Evolutionary conservation across 2,888 invertebrate species (phyloP), one percentile per base, ranked within the genome.

Genomic region (Phyllotreta cruciferae): DNA sequence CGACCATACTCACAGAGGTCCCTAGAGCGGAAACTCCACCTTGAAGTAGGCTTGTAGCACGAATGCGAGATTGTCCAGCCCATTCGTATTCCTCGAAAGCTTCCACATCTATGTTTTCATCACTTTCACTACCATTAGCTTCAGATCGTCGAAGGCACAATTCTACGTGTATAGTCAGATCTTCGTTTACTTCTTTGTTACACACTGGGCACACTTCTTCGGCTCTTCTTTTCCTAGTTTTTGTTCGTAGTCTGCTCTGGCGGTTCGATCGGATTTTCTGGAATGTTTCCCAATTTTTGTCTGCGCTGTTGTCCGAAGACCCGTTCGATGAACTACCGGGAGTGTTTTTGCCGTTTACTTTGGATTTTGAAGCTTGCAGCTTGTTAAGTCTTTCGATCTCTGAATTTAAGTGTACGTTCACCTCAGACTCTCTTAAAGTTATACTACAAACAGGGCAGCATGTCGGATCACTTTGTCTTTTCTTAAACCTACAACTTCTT

Each of bases 371-470:
- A 14, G 73, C 70, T 6, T 83, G 82, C 53, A 87, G 77, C 78
- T 87, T 87, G 74, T 84, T 83, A 54, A 93, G 82, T 71, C 89
- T 88, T 66, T 92, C 91, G 68, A 95, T 84, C 82, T 96, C 96
- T 66, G 91, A 84, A 52, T 87, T 82, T 69, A 93, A 87, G 81
- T 96, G 96, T 34, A 88, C 84, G 71, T 93, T 92, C n/a, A 95
- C 83, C 79, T 96, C 96, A 1, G 90, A 88, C 1, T 89, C 86
- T 52, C 94, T 84, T 45, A 96, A 85, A 1, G 94, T 93, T 65
- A 92, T 88, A 67, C 94, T 91, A 79, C 96, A 96, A 0, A 93
- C 91, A 0, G 96, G 96, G 79, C 96, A 96, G 78, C 86, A 91
- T n/a, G 87, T 85, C 9, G 90, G 86, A 74, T 91, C 90, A 6